Percentiles rank a stretch among this genome's conserved stretches.
Evolutionary conservation across 2,888 invertebrate species (phyloP).

Genomic region (Phortica okadai): DNA sequence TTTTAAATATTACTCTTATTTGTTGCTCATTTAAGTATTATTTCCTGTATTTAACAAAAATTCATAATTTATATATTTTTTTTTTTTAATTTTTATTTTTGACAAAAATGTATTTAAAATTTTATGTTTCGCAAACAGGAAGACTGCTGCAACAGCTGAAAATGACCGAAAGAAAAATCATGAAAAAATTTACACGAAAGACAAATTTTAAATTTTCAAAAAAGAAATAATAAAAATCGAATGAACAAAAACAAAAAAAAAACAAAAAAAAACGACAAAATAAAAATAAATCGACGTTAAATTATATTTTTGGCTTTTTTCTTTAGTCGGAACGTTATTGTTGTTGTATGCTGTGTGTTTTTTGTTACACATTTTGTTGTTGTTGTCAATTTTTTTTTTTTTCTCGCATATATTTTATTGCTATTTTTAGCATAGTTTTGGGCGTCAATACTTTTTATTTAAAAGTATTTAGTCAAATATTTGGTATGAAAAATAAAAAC

Average conservation of each 20-base stretch:
- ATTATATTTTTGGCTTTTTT: slow-evolving; percentile 22
- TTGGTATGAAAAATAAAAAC: no score
- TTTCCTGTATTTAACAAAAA: no score
- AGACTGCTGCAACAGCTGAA: slow-evolving; percentile 23
- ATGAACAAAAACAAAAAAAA: slow-evolving; percentile 2
- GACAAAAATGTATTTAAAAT: neutral
- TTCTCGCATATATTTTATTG: slow-evolving; percentile 58
- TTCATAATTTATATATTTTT: no score
- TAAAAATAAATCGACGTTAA: slow-evolving; percentile 19
- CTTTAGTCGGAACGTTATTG: slow-evolving; percentile 6
- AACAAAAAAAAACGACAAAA: neutral
- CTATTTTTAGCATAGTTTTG: slow-evolving; percentile 62
- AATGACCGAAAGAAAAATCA: slow-evolving; percentile 14
- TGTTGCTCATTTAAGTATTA: no score
- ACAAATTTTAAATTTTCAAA: neutral
- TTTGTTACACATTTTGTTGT: slow-evolving; percentile 35
- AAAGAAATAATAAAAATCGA: neutral
- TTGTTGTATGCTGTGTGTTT: neutral
- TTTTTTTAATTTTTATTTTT: neutral
- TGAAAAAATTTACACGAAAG: slow-evolving; percentile 4
- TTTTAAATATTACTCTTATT: no score
- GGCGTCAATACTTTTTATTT: slow-evolving; percentile 67
- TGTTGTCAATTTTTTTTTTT: slow-evolving; percentile 40
- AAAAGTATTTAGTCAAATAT: slow-evolving; percentile 51
- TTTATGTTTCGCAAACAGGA: slow-evolving; percentile 19